phyloP scores from a whole-genome alignment of 2,797 vertebrate species.

The Bradypodion ventrale region DNA sequence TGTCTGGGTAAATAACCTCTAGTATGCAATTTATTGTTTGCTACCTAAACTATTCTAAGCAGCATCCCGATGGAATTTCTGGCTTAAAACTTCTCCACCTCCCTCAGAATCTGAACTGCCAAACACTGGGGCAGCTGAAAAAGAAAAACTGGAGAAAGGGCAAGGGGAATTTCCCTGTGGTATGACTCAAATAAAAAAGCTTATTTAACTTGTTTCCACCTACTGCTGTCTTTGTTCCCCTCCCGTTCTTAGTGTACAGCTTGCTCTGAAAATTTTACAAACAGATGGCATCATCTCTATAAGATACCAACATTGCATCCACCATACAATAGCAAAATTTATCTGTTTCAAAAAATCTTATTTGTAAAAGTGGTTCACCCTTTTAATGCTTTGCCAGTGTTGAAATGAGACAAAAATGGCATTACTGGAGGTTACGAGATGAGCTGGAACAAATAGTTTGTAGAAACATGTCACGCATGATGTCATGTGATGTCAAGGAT shows the following conservation, averaged over 20 bases:
- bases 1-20: conserved; percentile 35
- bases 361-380: not conserved
- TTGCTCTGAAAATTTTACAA: conserved; percentile 57
- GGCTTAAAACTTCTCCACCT: conserved; percentile 13
- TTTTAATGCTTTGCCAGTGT: conserved; percentile 25
- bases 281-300: conserved; percentile 4
- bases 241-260: conserved; percentile 54
- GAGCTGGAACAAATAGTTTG: not conserved
- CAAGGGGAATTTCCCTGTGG: conserved; percentile 65
- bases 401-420: conserved; percentile 12
- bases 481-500: not conserved
- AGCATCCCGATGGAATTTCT: conserved; percentile 54
- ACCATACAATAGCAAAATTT: not conserved
- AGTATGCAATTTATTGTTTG: conserved; percentile 50
- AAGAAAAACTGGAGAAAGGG: conserved; percentile 52
- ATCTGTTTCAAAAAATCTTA: not conserved
- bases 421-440: not conserved
- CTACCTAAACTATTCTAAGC: conserved; percentile 26
- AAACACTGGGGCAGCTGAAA: conserved; percentile 49
- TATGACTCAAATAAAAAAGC: conserved; percentile 66
- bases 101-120: conserved; percentile 33
- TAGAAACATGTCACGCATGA: not conserved
- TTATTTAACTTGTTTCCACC: conserved; percentile 68
- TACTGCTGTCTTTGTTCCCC: conserved; percentile 59
- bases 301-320: conserved; percentile 39